phyloP scores from a whole-genome alignment of 2,888 invertebrate species.

The Lasioglossum vierecki region DNA sequence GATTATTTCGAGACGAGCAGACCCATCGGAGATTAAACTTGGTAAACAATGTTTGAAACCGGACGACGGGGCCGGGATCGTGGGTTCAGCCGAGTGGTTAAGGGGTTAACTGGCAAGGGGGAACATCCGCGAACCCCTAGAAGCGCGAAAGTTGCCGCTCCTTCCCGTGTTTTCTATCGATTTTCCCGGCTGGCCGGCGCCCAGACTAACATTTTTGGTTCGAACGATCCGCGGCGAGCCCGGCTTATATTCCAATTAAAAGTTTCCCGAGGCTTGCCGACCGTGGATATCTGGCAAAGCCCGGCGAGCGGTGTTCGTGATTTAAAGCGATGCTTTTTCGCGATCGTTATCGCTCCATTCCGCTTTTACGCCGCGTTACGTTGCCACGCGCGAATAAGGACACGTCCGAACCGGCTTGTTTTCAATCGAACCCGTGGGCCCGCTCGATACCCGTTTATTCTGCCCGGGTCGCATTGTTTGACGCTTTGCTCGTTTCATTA shows the following conservation, averaged over 20 bases:
- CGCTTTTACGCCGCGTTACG: conserved; percentile 10
- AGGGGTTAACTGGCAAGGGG: conserved; percentile 29
- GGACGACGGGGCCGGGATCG: background rate
- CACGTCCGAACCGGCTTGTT: conserved; percentile 16
- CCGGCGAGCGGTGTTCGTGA: conserved; percentile 40
- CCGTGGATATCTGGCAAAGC: conserved; percentile 35
- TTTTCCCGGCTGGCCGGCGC: conserved; percentile 16
- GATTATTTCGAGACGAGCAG: background rate
- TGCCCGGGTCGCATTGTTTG: conserved; percentile 2
- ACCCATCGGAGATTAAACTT: background rate
- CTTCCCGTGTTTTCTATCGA: conserved; percentile 44
- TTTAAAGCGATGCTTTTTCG: conserved; percentile 51
- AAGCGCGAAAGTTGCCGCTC: conserved; percentile 4
- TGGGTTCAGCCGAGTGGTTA: background rate
- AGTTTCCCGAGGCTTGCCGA: conserved; percentile 51
- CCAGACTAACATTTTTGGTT: conserved; percentile 24
- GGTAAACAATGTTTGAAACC: background rate
- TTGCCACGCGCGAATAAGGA: conserved; percentile 22
- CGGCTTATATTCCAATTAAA: conserved; percentile 64
- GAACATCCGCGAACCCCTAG: background rate
- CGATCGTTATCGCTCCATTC: conserved; percentile 21
- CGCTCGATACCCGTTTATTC: conserved; percentile 6
- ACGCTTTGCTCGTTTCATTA: conserved; percentile 5
- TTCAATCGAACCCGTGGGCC: background rate
- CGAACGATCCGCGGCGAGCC: conserved; percentile 28